Evolutionary conservation across 2,113 vertebrate species (phyloP), one percentile per base, ranked within the genome.

Genomic region (Nycticorax nycticorax): DNA sequence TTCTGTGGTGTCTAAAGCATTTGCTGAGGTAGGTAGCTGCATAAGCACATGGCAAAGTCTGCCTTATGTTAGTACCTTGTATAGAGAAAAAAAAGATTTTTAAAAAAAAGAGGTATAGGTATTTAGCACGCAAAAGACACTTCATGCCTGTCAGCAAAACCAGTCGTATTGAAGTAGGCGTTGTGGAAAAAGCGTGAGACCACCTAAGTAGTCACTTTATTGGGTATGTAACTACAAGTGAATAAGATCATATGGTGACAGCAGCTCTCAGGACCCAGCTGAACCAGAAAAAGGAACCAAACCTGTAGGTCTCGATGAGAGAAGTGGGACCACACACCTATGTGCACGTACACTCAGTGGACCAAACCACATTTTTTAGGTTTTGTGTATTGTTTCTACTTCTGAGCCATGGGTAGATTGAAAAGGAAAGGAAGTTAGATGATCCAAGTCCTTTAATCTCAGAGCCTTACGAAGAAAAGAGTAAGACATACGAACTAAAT

Each of bases 161-260:
- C 37, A 37, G 41, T 80, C 63, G 67, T 90, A 94, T 66, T 90
- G 95, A 82, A 93, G 45, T 15, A 93, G 33, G 47, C 88, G 20
- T 85, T 86, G 72, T 90, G 74, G 69, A 76, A 83, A 93, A 95
- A 87, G 17, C 85, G 55, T 50, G 57, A 93, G 96, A 97, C 93
- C 96, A 96, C 92, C 96, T 90, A 96, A 69, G 90, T 10, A 86
- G 93, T 84, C 63, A 21, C 68, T 96, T 96, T 93, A 89, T 83
- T 90, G 85, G 13, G 3, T 62, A 66, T 35, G 28, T 95, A 95
- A 80, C 41, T 92, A 80, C 63, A 62, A 83, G 67, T 80, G 90
- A 92, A 55, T 88, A 69, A 90, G 75, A 83, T 88, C 79, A 71
- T 80, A 85, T 71, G 72, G 85, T 96, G 85, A 92, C 88, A 93